These are phyloP conservation scores for Labeo rohita DNA, from an alignment of 2,113 vertebrate genomes.

Conservation along the genomic window DNA sequence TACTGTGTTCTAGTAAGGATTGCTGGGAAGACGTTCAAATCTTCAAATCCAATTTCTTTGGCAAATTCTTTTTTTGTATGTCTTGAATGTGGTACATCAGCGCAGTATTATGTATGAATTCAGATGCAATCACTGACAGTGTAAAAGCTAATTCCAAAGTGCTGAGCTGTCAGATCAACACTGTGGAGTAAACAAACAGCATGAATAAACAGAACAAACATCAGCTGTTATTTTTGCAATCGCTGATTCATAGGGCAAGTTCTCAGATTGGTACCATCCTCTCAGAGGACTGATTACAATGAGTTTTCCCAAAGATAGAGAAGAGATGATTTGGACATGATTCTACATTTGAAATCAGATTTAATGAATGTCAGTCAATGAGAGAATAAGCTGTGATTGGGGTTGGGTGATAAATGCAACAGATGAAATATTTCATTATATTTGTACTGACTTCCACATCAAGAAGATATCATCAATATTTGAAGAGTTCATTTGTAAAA, in stretches of 20 bases:
- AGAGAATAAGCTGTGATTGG: not conserved
- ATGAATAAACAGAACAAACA: not conserved
- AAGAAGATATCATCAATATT: not conserved
- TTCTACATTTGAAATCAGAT: not conserved
- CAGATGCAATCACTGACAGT: not conserved
- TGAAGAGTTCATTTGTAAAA: no score
- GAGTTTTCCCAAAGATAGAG: not conserved
- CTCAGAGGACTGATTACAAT: not conserved
- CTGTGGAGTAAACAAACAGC: not conserved
- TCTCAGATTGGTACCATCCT: not conserved
- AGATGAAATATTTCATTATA: not conserved
- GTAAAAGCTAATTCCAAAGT: constrained; percentile 11
- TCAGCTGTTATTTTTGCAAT: not conserved
- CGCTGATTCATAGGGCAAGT: not conserved
- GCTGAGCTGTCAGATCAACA: not conserved
- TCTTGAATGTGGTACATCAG: not conserved
- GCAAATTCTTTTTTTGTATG: not conserved
- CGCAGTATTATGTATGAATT: not conserved
- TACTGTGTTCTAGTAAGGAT: not conserved
- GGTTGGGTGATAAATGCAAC: not conserved
- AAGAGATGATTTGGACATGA: not conserved
- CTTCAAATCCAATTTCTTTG: not conserved
- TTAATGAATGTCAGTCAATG: not conserved
- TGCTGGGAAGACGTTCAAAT: not conserved
- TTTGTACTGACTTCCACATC: not conserved